These are phyloP conservation scores for Heteromyza rotundicornis DNA, from an alignment of 2,888 invertebrate species.

Conservation along the genomic window DNA sequence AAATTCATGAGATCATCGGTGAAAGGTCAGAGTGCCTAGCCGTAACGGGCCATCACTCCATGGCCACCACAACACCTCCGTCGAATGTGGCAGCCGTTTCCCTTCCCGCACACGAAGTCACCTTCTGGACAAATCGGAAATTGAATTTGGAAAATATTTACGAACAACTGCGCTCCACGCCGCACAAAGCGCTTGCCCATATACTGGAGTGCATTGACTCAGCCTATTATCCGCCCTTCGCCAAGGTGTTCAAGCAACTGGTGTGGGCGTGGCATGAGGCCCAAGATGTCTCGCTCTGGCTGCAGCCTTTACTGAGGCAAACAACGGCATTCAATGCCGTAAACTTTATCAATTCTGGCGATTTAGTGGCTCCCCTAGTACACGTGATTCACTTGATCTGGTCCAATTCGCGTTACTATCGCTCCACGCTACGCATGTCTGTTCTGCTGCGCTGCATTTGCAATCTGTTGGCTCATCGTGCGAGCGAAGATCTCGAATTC, in stretches of 20 bases:
- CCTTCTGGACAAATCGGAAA: constrained; percentile 81
- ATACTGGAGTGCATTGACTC: constrained; percentile 80
- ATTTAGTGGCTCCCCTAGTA: constrained; percentile 72
- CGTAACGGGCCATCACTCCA: background rate
- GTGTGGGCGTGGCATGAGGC: constrained; percentile 79
- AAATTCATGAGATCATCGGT: constrained; percentile 67
- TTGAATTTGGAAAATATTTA: constrained; percentile 87
- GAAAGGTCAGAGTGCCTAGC: constrained; percentile 45
- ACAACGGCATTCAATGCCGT: constrained; percentile 69
- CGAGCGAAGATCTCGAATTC: constrained; percentile 79
- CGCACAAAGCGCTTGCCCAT: constrained; percentile 82
- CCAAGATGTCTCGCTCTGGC: constrained; percentile 81
- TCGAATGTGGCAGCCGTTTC: constrained; percentile 35
- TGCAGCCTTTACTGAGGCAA: constrained; percentile 72
- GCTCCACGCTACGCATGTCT: constrained; percentile 70
- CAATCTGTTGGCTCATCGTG: constrained; percentile 81
- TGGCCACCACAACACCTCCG: background rate
- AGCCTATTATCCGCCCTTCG: constrained; percentile 79
- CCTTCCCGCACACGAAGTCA: constrained; percentile 75
- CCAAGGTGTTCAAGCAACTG: constrained; percentile 79
- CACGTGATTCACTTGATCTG: constrained; percentile 87
- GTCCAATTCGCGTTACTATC: constrained; percentile 82
- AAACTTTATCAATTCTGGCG: constrained; percentile 72
- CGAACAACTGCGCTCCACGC: constrained; percentile 79
- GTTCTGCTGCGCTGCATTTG: constrained; percentile 80